Evolutionary conservation across 2,797 vertebrate genomes (phyloP), one percentile per base, ranked within the genome.

Genomic region (Lagodon rhomboides): DNA sequence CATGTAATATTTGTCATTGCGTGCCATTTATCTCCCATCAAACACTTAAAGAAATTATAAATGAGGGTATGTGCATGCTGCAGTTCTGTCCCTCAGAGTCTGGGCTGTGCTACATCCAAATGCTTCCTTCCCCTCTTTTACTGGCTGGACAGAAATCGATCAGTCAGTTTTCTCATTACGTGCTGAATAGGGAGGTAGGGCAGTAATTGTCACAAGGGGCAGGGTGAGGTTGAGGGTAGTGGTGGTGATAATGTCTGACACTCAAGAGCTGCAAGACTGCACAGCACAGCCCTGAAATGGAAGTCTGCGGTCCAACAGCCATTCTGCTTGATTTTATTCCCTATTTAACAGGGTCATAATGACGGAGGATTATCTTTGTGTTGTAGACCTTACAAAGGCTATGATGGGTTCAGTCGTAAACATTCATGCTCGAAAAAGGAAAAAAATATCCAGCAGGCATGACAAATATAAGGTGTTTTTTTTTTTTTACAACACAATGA

Each of bases 161-260:
- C 93, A 93, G 92, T 94, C 93, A 91, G 94, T 93, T 93, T 94
- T 95, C 92, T 95, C 94, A 95, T 95, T 95, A 94, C 81, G 77
- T 89, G 91, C 91, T 93, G 93, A 94, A 94, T 94, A 93, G 93
- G 91, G 92, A 91, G 92, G 91, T 88, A 93, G 94, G 92, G 87
- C 91, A 92, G 93, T 94, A 94, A 95, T 93, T 94, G 95, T 94
- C 93, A 92, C 91, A 82, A 89, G 89, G 93, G 93, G 93, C 92
- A 91, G 93, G 91, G 91, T 92, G 92, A 94, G 92, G 90, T 90
- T 91, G 93, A 91, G 93, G 93, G 91, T 92, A 91, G 90, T 84
- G 88, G 86, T 77, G 87, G 91, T 87, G 91, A 93, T 92, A 93
- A 93, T 91, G 91, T 93, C 89, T 91, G 91, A 92, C 87, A 87